phyloP scores from a whole-genome alignment of 2,888 invertebrate species.

The Drosophila mercatorum region DNA sequence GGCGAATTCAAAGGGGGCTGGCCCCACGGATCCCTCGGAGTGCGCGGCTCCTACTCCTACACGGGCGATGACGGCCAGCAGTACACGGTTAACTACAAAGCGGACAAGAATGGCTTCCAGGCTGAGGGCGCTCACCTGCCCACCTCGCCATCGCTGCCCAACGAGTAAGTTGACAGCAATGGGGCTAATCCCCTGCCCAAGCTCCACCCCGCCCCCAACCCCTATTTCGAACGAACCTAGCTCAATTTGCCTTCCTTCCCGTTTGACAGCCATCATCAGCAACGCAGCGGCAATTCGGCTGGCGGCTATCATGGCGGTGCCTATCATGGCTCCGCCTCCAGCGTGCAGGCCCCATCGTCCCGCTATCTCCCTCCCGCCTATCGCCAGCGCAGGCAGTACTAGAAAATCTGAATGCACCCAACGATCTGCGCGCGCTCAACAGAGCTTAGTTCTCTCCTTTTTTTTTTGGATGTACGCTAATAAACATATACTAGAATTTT shows the following conservation, averaged over 20 bases:
- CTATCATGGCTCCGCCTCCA: conserved; percentile 58
- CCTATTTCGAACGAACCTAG: background rate
- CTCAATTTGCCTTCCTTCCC: background rate
- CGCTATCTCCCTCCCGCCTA: conserved; percentile 80
- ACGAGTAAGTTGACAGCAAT: conserved; percentile 50
- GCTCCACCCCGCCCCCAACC: no score
- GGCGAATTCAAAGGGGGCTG: conserved; percentile 86
- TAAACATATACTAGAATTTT: conserved; percentile 1
- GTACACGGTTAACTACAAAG: conserved; percentile 88
- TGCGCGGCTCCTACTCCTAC: conserved; percentile 88
- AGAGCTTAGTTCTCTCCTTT: conserved; percentile 8
- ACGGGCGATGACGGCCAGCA: conserved; percentile 87
- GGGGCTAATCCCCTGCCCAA: background rate
- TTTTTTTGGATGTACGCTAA: conserved; percentile 10
- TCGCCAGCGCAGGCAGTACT: conserved; percentile 70
- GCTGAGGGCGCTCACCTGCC: conserved; percentile 91
- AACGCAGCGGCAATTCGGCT: conserved; percentile 35
- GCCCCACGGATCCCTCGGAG: conserved; percentile 87
- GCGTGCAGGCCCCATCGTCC: conserved; percentile 62
- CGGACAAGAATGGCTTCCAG: conserved; percentile 91
- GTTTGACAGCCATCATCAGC: conserved; percentile 54
- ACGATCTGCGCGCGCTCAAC: background rate
- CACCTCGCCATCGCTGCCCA: conserved; percentile 90
- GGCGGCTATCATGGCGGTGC: conserved; percentile 44
- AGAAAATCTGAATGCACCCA: background rate